Evolutionary conservation across 2,797 vertebrate genomes (phyloP), one percentile per base, ranked within the genome.

Genomic region (Fratercula arctica): DNA sequence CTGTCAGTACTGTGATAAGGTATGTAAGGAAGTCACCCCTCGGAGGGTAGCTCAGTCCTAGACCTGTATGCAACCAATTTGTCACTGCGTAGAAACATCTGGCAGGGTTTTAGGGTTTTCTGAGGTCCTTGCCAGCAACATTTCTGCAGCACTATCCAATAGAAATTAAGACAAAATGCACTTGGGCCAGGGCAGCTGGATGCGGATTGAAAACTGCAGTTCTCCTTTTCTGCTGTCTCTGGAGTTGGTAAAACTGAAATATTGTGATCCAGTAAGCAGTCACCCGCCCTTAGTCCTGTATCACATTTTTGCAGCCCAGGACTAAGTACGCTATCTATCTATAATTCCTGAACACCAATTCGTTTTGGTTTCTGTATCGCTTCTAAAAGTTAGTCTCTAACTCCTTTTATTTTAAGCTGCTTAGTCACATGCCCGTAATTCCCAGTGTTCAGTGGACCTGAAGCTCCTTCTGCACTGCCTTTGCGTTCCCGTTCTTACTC

Each of bases 1-100:
- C 97, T 99, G 99, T 97, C 99, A 99, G 95, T 99, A 99, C 83
- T 99, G 99, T 96, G 99, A 99, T 97, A 99, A 99, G 99, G 99
- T 99, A 95, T 33, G 92, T 97, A 87, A 68, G 89, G 84, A 85
- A 67, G 17, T 67, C 15, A 35, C 25, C 61, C 37, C 1, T 64
- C 0, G 0, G 48, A 67, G 31, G 9, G 6, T 17, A 84, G 68
- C 63, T 56, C 28, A 25, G 66, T 60, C 78, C 75, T 85, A 68
- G 79, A 48, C 46, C 29, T 85, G 26, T 16, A 2, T 39, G 35
- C 69, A 79, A 60, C 54, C 73, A n/a, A 11, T 64, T 82, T 86
- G 73, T 93, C 78, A 69, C 61, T 45, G 3, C 31, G 24, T 5
- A 45, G 79, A 77, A 87, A 81, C 77, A 66, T 48, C 33, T 89